Base-by-base conservation (phyloP, 1,140 invertebrate genomes). In the Heliconius nattereri region DNA sequence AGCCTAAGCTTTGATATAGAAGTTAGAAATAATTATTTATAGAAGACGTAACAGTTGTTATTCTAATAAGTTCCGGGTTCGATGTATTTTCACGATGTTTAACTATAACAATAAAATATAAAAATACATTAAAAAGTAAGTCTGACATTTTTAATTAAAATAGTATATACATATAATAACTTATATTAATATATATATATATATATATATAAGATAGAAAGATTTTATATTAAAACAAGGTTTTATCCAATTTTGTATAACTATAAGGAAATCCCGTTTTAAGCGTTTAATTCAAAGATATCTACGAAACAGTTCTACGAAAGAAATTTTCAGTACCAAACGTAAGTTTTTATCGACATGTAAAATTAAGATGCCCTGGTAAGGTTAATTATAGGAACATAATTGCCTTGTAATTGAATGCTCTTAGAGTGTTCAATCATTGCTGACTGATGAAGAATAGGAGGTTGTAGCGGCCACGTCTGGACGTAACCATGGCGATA, bases 401-500 rank as follows among this genome's bases (percentile, higher is more conserved):
- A 7, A 52, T 19, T 29, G 26, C 11, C 9, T 66, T 26, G 9
- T 66, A 66, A 29, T 66, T 23, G 20, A 13, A 26, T 5, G 26
- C 26, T 26, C 6, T 66, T 66, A 52, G 13, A 66, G 26, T 66
- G 11, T 60, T 40, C 23, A 60, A 60, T 29, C 9, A 66, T 16
- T 29, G 60, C 23, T 29, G 60, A 66, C 29, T 66, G 26, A 66
- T 29, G 29, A 26, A 26, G 60, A 26, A 66, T 54, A 70, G 75
- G 23, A 54, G 20, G 19, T 52, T 45, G 29, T 29, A 49, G 23
- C 9, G 75, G 7, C 32, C 29, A 40, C 75, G 35, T 81, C 80
- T 84, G 49, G 60, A 81, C 79, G 84, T 85, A 85, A 81, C 82
- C 85, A 87, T 85, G 83, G 89, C 79, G 83, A 85, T 86, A 87